Percentiles rank a stretch among this genome's conserved stretches.
Conservation (phyloP, 1,140 invertebrate species). For the Pogonognathellus flavescens region DNA sequence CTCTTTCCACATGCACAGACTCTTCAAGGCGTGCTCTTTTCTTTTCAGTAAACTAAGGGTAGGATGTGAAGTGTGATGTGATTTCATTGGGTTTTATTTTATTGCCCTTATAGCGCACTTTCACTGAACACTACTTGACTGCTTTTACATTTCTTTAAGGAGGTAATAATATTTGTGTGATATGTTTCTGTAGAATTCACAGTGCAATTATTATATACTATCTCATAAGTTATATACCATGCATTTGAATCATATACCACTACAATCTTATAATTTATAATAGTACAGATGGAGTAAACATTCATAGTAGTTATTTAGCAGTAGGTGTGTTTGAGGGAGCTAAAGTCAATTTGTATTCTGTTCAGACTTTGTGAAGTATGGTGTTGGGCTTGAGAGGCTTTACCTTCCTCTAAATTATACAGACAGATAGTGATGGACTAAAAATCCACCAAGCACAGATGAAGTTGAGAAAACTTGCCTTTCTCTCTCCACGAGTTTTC, state of each 20-base stretch:
- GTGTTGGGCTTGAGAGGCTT: conserved; percentile 41
- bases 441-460: conserved; percentile 49
- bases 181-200: too few relatives aligned
- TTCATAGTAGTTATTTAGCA: background rate
- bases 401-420: conserved; percentile 40
- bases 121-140: conserved; percentile 35
- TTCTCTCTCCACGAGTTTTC: background rate
- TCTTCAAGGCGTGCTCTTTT: conserved; percentile 29
- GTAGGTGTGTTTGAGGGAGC: background rate
- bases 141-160: background rate
- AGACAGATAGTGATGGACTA: conserved; percentile 49
- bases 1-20: background rate
- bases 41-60: background rate
- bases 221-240: too few relatives aligned
- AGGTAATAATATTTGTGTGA: background rate
- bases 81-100: conserved; percentile 44
- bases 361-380: conserved; percentile 43
- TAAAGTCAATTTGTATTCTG: conserved; percentile 45
- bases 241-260: too few relatives aligned
- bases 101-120: conserved; percentile 31
- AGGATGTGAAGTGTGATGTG: conserved; percentile 39
- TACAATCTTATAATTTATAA: too few relatives aligned
- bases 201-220: too few relatives aligned
- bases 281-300: too few relatives aligned
- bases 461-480: conserved; percentile 25